Conservation (phyloP, 1,140 invertebrate genomes). For the Globodera rostochiensis region DNA sequence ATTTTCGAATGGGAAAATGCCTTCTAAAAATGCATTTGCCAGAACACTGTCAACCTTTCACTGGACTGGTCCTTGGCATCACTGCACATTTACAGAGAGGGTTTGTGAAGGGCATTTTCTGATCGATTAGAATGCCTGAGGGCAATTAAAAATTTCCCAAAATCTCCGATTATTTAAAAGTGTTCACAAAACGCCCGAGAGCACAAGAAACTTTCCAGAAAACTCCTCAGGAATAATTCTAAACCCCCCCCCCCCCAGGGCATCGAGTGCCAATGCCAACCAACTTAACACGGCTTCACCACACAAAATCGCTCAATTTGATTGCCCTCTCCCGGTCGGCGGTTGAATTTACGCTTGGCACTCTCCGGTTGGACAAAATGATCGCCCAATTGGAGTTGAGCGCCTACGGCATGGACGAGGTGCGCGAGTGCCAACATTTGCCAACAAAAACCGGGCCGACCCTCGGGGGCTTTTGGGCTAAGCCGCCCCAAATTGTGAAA, state of each 20-base stretch:
- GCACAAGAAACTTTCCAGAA: too few relatives aligned
- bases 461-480: not conserved
- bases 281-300: constrained; percentile 10
- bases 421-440: constrained; percentile 6
- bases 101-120: not conserved
- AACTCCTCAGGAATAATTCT: too few relatives aligned
- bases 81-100: constrained; percentile 43
- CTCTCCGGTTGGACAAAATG: constrained; percentile 30
- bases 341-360: constrained; percentile 37
- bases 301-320: constrained; percentile 38
- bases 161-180: too few relatives aligned
- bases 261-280: not conserved
- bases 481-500: not conserved
- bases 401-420: constrained; percentile 45
- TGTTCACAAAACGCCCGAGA: too few relatives aligned
- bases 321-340: constrained; percentile 33
- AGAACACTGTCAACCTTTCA: not conserved
- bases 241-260: not conserved
- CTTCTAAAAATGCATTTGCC: not conserved
- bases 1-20: too few relatives aligned
- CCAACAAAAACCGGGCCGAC: not conserved
- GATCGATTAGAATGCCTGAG: too few relatives aligned
- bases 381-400: constrained; percentile 34
- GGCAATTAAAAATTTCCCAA: too few relatives aligned
- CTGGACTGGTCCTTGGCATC: constrained; percentile 40